These are phyloP conservation scores for Nemoura dubitans DNA, from an alignment of 2,888 invertebrate genomes.

Conservation along the genomic window DNA sequence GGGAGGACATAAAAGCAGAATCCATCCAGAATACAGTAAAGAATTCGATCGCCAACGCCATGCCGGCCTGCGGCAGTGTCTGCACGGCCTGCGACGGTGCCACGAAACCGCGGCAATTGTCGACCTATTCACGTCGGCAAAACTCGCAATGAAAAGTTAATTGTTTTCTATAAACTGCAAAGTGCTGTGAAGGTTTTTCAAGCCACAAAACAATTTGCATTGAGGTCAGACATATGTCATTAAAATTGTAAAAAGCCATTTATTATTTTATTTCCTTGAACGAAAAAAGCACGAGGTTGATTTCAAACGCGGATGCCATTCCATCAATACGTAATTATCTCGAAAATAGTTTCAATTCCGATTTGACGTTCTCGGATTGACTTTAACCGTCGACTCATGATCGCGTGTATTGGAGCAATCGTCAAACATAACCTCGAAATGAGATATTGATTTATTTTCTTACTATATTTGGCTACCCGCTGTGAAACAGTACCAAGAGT, in stretches of 20 bases:
- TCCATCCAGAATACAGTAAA: background rate
- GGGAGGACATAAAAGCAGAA: background rate
- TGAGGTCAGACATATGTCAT: background rate
- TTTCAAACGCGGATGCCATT: background rate
- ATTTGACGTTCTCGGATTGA: background rate
- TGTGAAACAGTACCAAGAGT: conserved; percentile 28
- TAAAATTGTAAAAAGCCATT: background rate
- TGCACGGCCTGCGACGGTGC: background rate
- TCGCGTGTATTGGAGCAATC: conserved; percentile 31
- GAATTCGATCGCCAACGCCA: background rate
- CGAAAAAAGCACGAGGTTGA: background rate
- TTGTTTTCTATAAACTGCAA: background rate
- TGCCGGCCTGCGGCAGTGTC: background rate
- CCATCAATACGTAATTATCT: background rate
- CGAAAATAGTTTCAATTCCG: background rate
- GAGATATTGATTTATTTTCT: conserved; percentile 37
- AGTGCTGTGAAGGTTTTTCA: background rate
- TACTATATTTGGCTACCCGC: conserved; percentile 27
- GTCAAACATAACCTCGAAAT: conserved; percentile 25
- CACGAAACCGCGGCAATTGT: no score
- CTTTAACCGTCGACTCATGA: background rate
- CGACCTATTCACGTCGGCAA: background rate
- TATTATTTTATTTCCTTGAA: background rate
- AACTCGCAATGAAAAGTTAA: background rate
- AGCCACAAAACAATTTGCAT: conserved; percentile 2